Evolutionary conservation across 1,140 invertebrate species (phyloP), one percentile per base, ranked within the genome.

Genomic region (Melitaea cinxia): DNA sequence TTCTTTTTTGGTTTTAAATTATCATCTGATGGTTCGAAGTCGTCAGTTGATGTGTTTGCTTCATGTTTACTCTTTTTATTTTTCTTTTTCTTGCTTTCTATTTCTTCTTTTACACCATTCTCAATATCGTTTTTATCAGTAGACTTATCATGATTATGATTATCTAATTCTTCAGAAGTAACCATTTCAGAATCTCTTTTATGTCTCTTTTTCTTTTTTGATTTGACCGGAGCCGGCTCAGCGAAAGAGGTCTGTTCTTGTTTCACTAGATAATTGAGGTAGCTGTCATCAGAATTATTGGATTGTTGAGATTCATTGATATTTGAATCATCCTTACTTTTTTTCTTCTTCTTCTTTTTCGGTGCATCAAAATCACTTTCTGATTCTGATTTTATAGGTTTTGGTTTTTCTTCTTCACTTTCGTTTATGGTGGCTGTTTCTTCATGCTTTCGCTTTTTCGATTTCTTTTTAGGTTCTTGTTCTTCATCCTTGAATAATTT

Each of bases 131-230:
- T 15, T 39, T 14, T 4, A 7, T 39, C n/a, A 10, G 12, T 12
- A 21, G 12, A 5, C 3, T 6, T 12, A 45, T 47, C 21, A 23
- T 23, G 9, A 12, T 42, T 15, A 7, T 47, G 42, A 7, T 14
- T 47, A 12, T 54, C 39, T 42, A 61, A 28, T 35, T 72, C 65
- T 45, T 64, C 19, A 7, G 17, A 37, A 24, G 17, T 17, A 39
- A 21, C 7, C 14, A 23, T 26, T 0, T 65, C 49, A 21, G 7
- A 19, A 14, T 55, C 14, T 21, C 52, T 54, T 54, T 64, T 57
- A n/a, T 15, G 52, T 55, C 71, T 80, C 55, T 75, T 77, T 37
- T 76, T 82, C 65, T 77, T 78, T 62, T 73, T 78, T 17, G 35
- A 23, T 54, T 69, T 76, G 49, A 50, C 12, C 42, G 24, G 6